These are phyloP conservation scores for Acronicta psi DNA, from an alignment of 2,888 invertebrate genomes.

Conservation along the genomic window DNA sequence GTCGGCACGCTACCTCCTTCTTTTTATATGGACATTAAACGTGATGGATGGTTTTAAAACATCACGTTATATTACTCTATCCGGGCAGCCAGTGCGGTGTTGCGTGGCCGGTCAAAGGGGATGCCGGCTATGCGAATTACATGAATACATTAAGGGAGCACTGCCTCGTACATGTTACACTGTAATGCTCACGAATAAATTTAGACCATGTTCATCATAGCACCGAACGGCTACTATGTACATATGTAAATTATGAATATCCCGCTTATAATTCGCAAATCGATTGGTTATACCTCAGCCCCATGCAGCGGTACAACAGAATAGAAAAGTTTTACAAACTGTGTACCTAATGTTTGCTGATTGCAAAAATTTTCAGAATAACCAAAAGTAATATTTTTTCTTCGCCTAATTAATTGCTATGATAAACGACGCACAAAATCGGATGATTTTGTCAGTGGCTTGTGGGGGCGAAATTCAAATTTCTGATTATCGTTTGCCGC, in stretches of 20 bases:
- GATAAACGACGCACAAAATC: slow-evolving; percentile 85
- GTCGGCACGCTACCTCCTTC: slow-evolving; percentile 79
- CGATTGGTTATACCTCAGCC: slow-evolving; percentile 43
- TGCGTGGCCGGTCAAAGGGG: slow-evolving; percentile 89
- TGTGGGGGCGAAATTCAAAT: slow-evolving; percentile 86
- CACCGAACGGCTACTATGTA: slow-evolving; percentile 79
- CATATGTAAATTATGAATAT: slow-evolving; percentile 81
- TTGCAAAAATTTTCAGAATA: slow-evolving; percentile 70
- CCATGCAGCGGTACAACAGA: slow-evolving; percentile 50
- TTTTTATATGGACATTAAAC: slow-evolving; percentile 87
- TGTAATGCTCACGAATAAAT: slow-evolving; percentile 88
- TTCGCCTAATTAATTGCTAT: slow-evolving; percentile 83
- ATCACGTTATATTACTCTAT: slow-evolving; percentile 88
- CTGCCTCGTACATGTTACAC: slow-evolving; percentile 85
- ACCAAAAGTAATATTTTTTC: slow-evolving; percentile 76
- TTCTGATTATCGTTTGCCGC: slow-evolving; percentile 85
- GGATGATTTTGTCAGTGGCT: slow-evolving; percentile 81
- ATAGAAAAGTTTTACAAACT: slow-evolving; percentile 68
- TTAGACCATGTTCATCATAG: slow-evolving; percentile 83
- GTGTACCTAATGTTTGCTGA: slow-evolving; percentile 62
- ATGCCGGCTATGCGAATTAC: slow-evolving; percentile 88
- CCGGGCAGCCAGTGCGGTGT: slow-evolving; percentile 84
- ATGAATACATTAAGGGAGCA: slow-evolving; percentile 88
- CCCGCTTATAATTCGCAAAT: slow-evolving; percentile 65
- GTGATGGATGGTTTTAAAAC: slow-evolving; percentile 89